Percentiles rank a stretch among this genome's conserved stretches.
phyloP scores from a whole-genome alignment of 2,888 invertebrate species.

The Rhingia campestris region DNA sequence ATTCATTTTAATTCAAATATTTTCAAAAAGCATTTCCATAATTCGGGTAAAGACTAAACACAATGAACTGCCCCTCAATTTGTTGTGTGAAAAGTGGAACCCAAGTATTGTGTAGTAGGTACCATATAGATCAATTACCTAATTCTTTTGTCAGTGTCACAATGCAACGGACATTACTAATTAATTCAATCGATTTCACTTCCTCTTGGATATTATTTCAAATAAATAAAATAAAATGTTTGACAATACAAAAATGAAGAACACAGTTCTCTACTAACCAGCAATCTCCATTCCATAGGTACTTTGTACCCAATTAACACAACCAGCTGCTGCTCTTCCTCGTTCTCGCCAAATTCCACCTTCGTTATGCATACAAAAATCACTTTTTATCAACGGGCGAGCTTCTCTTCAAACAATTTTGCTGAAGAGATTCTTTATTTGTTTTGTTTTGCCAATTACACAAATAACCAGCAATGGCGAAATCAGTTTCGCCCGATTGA shows the following conservation, averaged over 20 bases:
- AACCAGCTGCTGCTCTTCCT: slow-evolving; percentile 59
- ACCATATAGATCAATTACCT: too few species aligned
- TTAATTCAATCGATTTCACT: too few species aligned
- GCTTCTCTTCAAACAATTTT: slow-evolving; percentile 11
- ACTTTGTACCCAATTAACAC: slow-evolving; percentile 72
- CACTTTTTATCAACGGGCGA: slow-evolving; percentile 28
- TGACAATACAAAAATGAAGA: slow-evolving; percentile 5
- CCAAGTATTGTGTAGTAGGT: too few species aligned
- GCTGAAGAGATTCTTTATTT: slow-evolving; percentile 11
- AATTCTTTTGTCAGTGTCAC: too few species aligned
- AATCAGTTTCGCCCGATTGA: slow-evolving; percentile 17
- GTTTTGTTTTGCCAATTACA: slow-evolving; percentile 34
- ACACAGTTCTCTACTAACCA: slow-evolving; percentile 40
- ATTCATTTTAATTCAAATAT: too few species aligned
- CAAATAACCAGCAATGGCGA: slow-evolving; percentile 8
- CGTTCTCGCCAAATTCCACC: slow-evolving; percentile 67
- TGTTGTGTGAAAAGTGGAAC: too few species aligned
- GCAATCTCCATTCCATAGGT: slow-evolving; percentile 70
- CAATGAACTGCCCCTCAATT: too few species aligned
- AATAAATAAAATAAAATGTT: background rate
- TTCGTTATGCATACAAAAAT: slow-evolving; percentile 72
- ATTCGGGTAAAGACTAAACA: too few species aligned
- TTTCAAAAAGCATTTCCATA: too few species aligned
- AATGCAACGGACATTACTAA: too few species aligned
- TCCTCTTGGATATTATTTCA: background rate